Percentiles rank a stretch among this genome's conserved stretches.
These are phyloP conservation scores for Dermatophagoides farinae DNA, from an alignment of 1,140 invertebrate genomes.

Conservation along the genomic window DNA sequence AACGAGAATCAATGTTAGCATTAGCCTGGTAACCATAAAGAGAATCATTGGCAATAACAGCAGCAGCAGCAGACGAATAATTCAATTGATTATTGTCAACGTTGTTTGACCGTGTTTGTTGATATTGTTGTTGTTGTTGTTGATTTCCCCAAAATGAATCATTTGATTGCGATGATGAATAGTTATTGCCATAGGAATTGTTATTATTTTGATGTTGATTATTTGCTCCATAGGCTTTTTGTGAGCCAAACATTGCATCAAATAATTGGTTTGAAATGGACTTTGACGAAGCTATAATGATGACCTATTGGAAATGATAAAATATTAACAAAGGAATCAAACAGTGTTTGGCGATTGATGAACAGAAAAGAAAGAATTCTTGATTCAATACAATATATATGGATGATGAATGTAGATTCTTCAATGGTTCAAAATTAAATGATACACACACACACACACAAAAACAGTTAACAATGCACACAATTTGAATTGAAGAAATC, in stretches of 20 bases:
- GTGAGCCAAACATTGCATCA: conserved; percentile 14
- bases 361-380: neutral
- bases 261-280: neutral
- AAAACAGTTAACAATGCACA: too few species aligned
- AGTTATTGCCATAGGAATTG: neutral
- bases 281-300: too few species aligned
- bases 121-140: neutral
- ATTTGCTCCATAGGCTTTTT: conserved; percentile 2
- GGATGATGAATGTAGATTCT: too few species aligned
- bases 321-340: too few species aligned
- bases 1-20: neutral
- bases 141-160: conserved; percentile 11
- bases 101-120: neutral
- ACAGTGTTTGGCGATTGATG: too few species aligned
- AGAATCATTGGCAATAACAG: neutral
- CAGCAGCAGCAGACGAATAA: neutral
- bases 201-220: neutral
- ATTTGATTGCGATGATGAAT: neutral
- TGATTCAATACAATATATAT: too few species aligned
- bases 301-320: too few species aligned
- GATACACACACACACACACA: neutral
- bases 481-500: too few species aligned
- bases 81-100: neutral
- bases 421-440: neutral
- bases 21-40: neutral